These are phyloP conservation scores for Tribolium madens DNA, from an alignment of 1,140 invertebrate genomes.

Conservation along the genomic window DNA sequence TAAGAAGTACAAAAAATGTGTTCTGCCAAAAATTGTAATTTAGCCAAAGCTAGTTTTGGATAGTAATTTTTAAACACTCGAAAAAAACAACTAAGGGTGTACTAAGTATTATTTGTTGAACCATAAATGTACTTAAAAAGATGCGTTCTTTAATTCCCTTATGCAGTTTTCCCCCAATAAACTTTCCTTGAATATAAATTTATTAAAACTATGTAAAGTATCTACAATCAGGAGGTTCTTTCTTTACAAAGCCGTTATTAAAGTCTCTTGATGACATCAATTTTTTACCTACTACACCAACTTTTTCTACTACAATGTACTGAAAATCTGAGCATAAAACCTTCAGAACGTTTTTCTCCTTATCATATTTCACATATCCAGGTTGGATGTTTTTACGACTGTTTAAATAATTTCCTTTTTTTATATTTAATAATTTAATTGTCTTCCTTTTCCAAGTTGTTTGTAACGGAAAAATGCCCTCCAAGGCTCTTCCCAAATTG, in stretches of 20 bases:
- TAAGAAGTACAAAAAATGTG: not conserved
- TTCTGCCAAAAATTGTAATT: not conserved
- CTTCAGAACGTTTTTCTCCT: constrained; percentile 67
- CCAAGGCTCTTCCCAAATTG: constrained; percentile 76
- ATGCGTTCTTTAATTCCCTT: not conserved
- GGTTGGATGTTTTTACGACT: constrained; percentile 45
- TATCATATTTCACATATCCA: constrained; percentile 70
- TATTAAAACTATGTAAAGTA: constrained; percentile 47
- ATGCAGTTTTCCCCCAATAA: not conserved
- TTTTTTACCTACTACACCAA: constrained; percentile 71
- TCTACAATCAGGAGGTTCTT: constrained; percentile 57
- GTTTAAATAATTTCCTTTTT: constrained; percentile 57
- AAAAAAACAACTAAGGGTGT: not conserved
- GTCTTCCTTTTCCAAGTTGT: constrained; percentile 71
- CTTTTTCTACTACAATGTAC: constrained; percentile 71
- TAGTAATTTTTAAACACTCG: not conserved
- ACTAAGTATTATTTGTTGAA: not conserved
- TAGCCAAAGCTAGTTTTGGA: not conserved
- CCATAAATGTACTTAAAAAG: not conserved
- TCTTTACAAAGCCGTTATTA: constrained; percentile 76
- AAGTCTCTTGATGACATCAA: constrained; percentile 76
- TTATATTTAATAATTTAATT: constrained; percentile 74
- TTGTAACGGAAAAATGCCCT: constrained; percentile 72
- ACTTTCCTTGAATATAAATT: not conserved
- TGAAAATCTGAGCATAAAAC: constrained; percentile 72